These are phyloP conservation scores for Sinosuthora webbiana DNA, from an alignment of 2,113 vertebrate species.

Conservation along the genomic window DNA sequence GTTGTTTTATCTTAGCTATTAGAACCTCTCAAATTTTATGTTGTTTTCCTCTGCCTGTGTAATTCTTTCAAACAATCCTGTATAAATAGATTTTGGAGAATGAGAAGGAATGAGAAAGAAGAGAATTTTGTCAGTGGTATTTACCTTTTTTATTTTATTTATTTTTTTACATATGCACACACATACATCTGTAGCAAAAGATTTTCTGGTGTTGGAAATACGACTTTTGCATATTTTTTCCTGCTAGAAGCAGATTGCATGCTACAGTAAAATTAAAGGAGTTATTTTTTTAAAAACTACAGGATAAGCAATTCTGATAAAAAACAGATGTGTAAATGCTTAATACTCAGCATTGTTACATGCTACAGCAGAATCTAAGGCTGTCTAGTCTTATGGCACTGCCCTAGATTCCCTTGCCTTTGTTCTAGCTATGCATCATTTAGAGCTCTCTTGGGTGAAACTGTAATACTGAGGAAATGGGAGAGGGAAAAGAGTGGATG, in stretches of 20 bases:
- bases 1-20: background rate
- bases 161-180: background rate
- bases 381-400: conserved; percentile 12
- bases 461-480: conserved; percentile 18
- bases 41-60: background rate
- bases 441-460: conserved; percentile 22
- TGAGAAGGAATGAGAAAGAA: background rate
- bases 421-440: conserved; percentile 62
- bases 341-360: conserved; percentile 49
- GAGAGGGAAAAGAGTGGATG: background rate
- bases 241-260: conserved; percentile 24
- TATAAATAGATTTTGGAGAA: background rate
- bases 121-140: background rate
- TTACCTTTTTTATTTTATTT: background rate
- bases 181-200: background rate
- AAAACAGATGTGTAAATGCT: conserved; percentile 66
- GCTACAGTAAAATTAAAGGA: conserved; percentile 46
- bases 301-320: conserved; percentile 70
- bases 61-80: background rate
- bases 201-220: background rate
- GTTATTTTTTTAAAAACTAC: conserved; percentile 53
- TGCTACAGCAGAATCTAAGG: conserved; percentile 19
- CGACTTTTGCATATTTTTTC: background rate
- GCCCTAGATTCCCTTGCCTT: conserved; percentile 72
- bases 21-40: background rate